These are phyloP conservation scores for Dolichotis patagonum DNA, from an alignment of 2,113 vertebrate species.

Conservation along the genomic window DNA sequence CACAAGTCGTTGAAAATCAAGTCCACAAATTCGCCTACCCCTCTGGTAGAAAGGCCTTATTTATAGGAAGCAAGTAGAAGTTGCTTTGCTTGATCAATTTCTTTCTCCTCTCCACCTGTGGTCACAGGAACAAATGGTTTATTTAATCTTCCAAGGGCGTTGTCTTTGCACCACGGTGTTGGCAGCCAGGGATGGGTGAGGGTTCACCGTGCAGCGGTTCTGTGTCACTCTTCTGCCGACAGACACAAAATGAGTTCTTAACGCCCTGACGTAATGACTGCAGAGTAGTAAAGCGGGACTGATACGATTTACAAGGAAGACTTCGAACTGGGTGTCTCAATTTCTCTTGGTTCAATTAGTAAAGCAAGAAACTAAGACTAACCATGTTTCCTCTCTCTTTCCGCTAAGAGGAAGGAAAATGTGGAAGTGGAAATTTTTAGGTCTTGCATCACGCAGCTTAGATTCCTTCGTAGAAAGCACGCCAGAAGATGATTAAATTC, in stretches of 20 bases:
- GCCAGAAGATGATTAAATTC: neutral
- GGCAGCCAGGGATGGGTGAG: neutral
- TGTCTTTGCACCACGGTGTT: neutral
- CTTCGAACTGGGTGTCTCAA: neutral
- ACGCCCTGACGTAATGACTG: neutral
- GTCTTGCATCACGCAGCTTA: neutral
- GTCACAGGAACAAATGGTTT: neutral
- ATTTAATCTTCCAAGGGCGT: neutral
- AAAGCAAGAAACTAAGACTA: neutral
- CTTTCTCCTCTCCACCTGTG: neutral
- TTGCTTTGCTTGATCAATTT: neutral
- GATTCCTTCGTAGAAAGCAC: neutral
- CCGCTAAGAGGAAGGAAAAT: neutral
- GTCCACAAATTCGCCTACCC: neutral
- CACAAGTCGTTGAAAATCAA: neutral
- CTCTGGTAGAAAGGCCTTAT: neutral
- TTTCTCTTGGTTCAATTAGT: neutral
- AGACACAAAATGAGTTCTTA: neutral
- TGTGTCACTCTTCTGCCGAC: neutral
- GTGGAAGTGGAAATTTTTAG: neutral
- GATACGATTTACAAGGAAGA: neutral
- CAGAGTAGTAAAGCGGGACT: neutral
- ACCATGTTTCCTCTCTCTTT: neutral
- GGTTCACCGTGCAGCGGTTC: rapidly evolving
- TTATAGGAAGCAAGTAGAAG: neutral